A percentile compares a stretch with the other conserved stretches of the same genome.
These are phyloP conservation scores for Wasmannia auropunctata DNA, from an alignment of 1,140 invertebrate species.

Conservation along the genomic window DNA sequence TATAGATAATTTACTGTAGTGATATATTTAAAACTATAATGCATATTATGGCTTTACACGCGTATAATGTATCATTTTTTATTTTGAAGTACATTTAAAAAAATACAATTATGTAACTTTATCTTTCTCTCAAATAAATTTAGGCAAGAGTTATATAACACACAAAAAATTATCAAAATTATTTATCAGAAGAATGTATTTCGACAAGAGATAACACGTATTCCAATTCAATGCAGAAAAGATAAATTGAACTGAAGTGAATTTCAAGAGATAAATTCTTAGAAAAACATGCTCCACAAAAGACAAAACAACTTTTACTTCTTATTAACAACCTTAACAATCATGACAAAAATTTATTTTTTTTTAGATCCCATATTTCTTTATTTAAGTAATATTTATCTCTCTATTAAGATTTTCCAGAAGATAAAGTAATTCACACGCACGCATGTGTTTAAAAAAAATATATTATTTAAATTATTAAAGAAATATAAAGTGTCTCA, in stretches of 20 bases:
- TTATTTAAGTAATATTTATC: slow-evolving; percentile 1
- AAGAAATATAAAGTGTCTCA: background rate
- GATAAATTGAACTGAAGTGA: background rate
- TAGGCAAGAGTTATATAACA: background rate
- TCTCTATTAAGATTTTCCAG: background rate
- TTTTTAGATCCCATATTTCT: background rate
- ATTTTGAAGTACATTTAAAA: background rate
- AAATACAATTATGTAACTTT: background rate
- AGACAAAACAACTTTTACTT: background rate
- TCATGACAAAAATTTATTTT: background rate
- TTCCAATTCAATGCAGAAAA: background rate
- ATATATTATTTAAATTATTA: no score
- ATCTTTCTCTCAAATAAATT: background rate
- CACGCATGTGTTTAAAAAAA: no score
- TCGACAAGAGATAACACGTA: background rate
- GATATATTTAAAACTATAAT: background rate
- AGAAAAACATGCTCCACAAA: background rate
- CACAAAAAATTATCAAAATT: background rate
- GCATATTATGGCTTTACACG: background rate
- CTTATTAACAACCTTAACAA: background rate
- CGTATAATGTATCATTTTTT: background rate
- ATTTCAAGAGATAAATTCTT: background rate
- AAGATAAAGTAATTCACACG: background rate
- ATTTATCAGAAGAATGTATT: background rate
- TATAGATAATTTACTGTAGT: background rate